Base-by-base conservation (phyloP, 2,888 invertebrate genomes). In the Watsonalla cultraria region DNA sequence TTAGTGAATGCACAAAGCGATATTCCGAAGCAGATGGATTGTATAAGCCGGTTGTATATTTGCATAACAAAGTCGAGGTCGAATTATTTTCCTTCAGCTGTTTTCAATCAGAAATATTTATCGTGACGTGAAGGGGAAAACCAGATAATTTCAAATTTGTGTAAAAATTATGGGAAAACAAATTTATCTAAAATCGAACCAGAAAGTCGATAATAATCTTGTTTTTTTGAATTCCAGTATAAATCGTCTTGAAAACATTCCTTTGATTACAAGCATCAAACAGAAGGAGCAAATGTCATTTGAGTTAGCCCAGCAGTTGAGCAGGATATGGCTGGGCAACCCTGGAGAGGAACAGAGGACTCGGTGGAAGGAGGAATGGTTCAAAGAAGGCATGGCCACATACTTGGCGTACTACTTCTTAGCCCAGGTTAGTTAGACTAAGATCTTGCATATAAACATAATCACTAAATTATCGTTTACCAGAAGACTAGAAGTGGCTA, bases 381-480 rank as follows among this genome's bases (percentile, higher is more conserved):
- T 90, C 53, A 90, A 87, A 53, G 90, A 90, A 62, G 90, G 90
- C 15, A 77, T 90, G 55, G 87, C 90, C 14, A 88, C 86, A 0
- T 89, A 90, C 51, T 63, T 88, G 24, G 86, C 88, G 0, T 84
- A 86, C 62, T 86, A 86, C 61, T 80, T 85, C 24, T 60, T 90
- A 49, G 71, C 84, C 7, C 83, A 85, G 78, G 90, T 52, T 46
- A 52, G 52, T 46, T 33, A 14, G 11, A 47, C 24, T 24, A 24
- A 2, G 24, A 24, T 24, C 24, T n/a, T n/a, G n/a, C n/a, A n/a
- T n/a, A n/a, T n/a, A n/a, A n/a, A n/a, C n/a, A n/a, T n/a, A n/a
- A n/a, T n/a, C n/a, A n/a, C n/a, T n/a, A n/a, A n/a, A n/a, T n/a
- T n/a, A n/a, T n/a, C n/a, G n/a, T n/a, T n/a, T n/a, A n/a, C n/a